A percentile compares a stretch with the other conserved stretches of the same genome.
Conservation (phyloP, 2,888 invertebrate species). For the Colostygia pectinataria region DNA sequence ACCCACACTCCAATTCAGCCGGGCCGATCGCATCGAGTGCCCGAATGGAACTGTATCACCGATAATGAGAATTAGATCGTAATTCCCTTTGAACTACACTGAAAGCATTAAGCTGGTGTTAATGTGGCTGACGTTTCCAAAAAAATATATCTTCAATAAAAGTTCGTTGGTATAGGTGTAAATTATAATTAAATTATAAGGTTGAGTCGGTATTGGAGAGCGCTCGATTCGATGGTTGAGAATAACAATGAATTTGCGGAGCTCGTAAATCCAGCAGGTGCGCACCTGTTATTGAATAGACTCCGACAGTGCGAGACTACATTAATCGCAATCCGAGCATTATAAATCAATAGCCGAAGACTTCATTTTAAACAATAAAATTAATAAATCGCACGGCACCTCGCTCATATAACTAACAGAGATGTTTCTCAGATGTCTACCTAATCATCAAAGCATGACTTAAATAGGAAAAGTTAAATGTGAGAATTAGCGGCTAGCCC, state of each 20-base stretch:
- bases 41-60: conserved; percentile 25
- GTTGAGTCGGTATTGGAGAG: conserved; percentile 53
- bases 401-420: neutral
- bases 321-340: conserved; percentile 59
- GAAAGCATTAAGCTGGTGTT: conserved; percentile 5
- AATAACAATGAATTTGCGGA: conserved; percentile 73
- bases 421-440: conserved; percentile 1
- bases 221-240: conserved; percentile 61
- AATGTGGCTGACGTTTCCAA: neutral
- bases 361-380: conserved; percentile 31
- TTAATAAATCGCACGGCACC: conserved; percentile 14
- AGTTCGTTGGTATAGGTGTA: conserved; percentile 13
- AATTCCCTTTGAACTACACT: conserved; percentile 6
- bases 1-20: conserved; percentile 52
- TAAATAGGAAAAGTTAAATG: conserved; percentile 12
- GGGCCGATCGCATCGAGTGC: conserved; percentile 17
- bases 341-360: conserved; percentile 53
- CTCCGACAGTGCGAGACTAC: conserved; percentile 58
- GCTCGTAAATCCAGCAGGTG: conserved; percentile 73
- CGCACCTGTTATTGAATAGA: conserved; percentile 70
- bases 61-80: conserved; percentile 23
- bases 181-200: conserved; percentile 45
- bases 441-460: conserved; percentile 5
- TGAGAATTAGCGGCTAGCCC: conserved; percentile 23
- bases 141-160: conserved; percentile 4